These are phyloP conservation scores for Argyrosomus japonicus DNA, from an alignment of 2,113 vertebrate species.

Conservation along the genomic window DNA sequence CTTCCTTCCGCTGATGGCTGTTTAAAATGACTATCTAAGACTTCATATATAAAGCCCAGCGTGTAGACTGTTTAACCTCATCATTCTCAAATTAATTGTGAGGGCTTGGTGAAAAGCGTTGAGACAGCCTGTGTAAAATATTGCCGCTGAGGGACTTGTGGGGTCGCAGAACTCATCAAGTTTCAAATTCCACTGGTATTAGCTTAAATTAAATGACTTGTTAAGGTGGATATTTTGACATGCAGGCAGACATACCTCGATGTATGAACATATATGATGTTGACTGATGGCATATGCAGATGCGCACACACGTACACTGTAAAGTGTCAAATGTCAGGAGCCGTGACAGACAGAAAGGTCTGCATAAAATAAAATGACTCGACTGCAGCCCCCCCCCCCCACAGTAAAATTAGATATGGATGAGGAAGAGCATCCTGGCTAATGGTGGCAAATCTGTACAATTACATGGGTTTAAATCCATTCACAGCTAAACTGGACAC, in stretches of 20 bases:
- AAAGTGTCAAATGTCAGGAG: constrained; percentile 47
- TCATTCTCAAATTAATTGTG: constrained; percentile 50
- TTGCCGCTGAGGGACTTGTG: constrained; percentile 35
- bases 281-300: constrained; percentile 44
- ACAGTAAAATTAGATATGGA: constrained; percentile 62
- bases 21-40: neutral
- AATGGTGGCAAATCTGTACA: neutral
- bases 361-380: constrained; percentile 51
- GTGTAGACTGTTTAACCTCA: constrained; percentile 50
- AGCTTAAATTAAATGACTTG: constrained; percentile 67
- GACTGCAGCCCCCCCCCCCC: constrained; percentile 33
- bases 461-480: neutral
- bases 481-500: too few species aligned
- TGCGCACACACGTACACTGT: neutral
- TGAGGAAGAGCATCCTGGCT: constrained; percentile 14
- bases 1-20: neutral
- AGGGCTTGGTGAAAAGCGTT: constrained; percentile 42
- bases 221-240: constrained; percentile 55
- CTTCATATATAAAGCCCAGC: constrained; percentile 16
- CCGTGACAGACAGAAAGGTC: constrained; percentile 40
- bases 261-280: constrained; percentile 21
- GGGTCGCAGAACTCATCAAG: constrained; percentile 60
- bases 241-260: neutral
- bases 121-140: constrained; percentile 58
- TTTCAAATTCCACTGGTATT: constrained; percentile 57